phyloP scores from a whole-genome alignment of 2,113 vertebrate genomes.

The Alethe diademata region DNA sequence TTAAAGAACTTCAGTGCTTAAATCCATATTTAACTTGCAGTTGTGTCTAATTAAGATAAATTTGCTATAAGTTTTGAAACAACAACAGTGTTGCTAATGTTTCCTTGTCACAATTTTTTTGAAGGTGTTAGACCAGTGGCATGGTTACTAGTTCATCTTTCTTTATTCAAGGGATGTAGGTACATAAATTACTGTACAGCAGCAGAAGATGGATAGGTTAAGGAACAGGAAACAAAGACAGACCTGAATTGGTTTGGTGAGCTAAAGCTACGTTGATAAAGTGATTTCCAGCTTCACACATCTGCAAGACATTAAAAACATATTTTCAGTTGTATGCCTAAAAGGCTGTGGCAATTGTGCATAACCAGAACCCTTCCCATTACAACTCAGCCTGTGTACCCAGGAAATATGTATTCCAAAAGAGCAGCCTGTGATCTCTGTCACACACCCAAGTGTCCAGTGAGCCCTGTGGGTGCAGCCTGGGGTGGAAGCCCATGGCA shows the following conservation, averaged over 20 bases:
- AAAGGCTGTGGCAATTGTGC: background rate
- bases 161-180: background rate
- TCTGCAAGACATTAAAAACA: constrained; percentile 68
- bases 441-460: background rate
- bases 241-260: constrained; percentile 75
- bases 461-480: background rate
- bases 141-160: background rate
- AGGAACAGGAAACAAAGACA: constrained; percentile 40
- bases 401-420: background rate
- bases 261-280: constrained; percentile 78
- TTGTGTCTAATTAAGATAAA: constrained; percentile 25
- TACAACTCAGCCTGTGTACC: background rate
- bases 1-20: background rate
- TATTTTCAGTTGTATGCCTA: background rate
- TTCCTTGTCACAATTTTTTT: background rate
- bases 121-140: background rate
- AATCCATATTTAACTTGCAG: background rate
- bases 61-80: background rate
- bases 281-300: constrained; percentile 83
- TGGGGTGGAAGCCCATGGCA: background rate
- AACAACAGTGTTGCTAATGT: background rate
- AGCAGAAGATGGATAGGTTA: constrained; percentile 1
- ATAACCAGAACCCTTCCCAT: background rate
- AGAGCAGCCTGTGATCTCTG: background rate
- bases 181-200: background rate